Percentiles rank a stretch among this genome's conserved stretches.
These are phyloP conservation scores for Hipparchia sbordonii DNA, from an alignment of 2,888 invertebrate genomes.

Conservation along the genomic window DNA sequence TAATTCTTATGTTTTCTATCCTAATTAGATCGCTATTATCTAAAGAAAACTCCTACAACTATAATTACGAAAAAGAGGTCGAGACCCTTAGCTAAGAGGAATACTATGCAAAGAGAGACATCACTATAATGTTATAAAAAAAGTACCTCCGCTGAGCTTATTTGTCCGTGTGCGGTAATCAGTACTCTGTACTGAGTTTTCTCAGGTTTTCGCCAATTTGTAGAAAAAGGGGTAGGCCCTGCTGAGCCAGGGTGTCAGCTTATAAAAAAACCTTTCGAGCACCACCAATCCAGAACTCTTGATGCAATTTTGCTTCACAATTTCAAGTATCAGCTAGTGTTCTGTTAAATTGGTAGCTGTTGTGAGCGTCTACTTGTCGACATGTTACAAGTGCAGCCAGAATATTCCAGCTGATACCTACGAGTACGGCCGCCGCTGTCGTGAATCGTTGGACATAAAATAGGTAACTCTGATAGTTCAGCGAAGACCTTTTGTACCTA, in stretches of 20 bases:
- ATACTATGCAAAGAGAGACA: no score
- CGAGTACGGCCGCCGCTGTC: neutral
- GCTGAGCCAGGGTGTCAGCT: no score
- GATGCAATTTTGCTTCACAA: constrained; percentile 40
- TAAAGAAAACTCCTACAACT: no score
- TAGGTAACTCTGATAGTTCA: neutral
- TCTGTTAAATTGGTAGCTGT: constrained; percentile 56
- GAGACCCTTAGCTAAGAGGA: no score
- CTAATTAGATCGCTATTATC: no score
- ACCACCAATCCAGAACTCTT: constrained; percentile 3
- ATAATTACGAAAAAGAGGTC: no score
- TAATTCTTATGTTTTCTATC: no score
- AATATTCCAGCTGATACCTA: constrained; percentile 33
- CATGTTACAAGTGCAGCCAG: constrained; percentile 40
- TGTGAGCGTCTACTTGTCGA: constrained; percentile 34
- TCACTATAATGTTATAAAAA: no score
- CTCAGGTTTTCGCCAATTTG: neutral
- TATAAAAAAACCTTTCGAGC: neutral
- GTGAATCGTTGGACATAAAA: constrained; percentile 24
- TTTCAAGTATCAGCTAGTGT: constrained; percentile 48
- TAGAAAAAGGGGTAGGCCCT: neutral
- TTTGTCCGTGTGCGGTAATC: no score
- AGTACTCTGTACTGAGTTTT: no score
- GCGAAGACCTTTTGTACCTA: neutral
- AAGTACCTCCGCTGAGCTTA: no score